Evolutionary conservation across 2,113 vertebrate species (phyloP), one percentile per base, ranked within the genome.

Genomic region (Sander vitreus): DNA sequence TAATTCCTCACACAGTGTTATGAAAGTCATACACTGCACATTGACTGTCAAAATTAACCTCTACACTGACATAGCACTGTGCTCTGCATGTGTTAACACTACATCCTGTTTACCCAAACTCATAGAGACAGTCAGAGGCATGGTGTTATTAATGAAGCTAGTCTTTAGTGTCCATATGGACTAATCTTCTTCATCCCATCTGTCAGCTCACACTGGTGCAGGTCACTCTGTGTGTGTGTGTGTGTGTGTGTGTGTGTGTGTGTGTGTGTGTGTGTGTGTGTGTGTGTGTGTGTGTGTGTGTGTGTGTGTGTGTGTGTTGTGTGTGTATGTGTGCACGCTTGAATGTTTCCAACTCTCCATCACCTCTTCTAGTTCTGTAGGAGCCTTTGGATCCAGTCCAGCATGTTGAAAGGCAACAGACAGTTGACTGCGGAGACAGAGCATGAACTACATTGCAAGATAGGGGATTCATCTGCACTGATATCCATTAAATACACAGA

Each of bases 151-250:
- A 90, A 89, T 89, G 76, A 86, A 90, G 70, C 65, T 67, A 63
- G 84, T 88, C 83, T 90, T 86, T 85, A 86, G 77, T 75, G 87
- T 90, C 89, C 89, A 86, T 89, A 90, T 91, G 90, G 87, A 86
- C 88, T 79, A 88, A 91, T 92, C 89, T 83, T 85, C 64, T 71
- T 86, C 84, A 83, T 87, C 87, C 91, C 91, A 91, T 92, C 90
- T 93, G 90, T 93, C 80, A 80, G 47, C 71, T 73, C 81, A 85
- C 69, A 76, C 80, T 65, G 45, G 59, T 76, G 72, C 73, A 73
- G 70, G 78, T 48, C 74, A 51, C 18, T 78, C n/a, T 63, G 47
- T n/a, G 50, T 23, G 48, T 84, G 30, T 51, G 14, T 59, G 23
- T 68, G 47, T 75, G 18, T 69, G 30, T 30, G 5, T 63, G 45